Evolutionary conservation across 2,113 vertebrate species (phyloP), one percentile per base, ranked within the genome.

Genomic region (Hipposideros armiger): DNA sequence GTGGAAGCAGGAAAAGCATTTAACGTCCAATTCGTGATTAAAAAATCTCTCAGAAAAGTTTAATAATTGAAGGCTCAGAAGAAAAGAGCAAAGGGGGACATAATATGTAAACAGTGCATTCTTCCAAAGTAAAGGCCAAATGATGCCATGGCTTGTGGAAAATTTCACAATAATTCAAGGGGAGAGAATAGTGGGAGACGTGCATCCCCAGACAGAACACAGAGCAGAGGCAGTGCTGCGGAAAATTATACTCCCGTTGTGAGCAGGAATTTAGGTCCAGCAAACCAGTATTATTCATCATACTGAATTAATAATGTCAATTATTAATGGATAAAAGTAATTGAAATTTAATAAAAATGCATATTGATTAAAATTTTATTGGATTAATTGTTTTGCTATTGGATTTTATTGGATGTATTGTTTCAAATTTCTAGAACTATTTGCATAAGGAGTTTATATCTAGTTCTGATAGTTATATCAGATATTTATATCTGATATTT

Each of bases 391-490:
- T 64, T 91, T 86, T 85, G 20, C 30, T 60, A 90, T 74, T 58
- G 5, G 45, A 30, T 76, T 22, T 54, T 56, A 2, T 72, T 80
- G 20, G 56, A 84, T 88, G 84, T 13, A 28, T 96, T 86, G 22
- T 94, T 92, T 94, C 28, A 87, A 56, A 69, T 92, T 22, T 78
- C 50, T 91, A 72, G 73, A 80, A 81, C 84, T 67, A 78, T 36
- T 36, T 69, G 30, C 19, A 24, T 40, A 64, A 73, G 26, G 69
- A 56, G 32, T 69, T 83, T 83, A 67, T 36, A 54, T 54, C 13
- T 77, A 42, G n/a, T 62, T 77, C 60, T 74, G 80, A 52, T 36
- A 11, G 62, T 54, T 69, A 47, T 5, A n/a, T 78, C 30, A 13
- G 50, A 45, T 4, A 11, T 74, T 95, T 95, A 36, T 36, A 36